phyloP scores from a whole-genome alignment of 2,113 vertebrate species.

The Malurus elegans region DNA sequence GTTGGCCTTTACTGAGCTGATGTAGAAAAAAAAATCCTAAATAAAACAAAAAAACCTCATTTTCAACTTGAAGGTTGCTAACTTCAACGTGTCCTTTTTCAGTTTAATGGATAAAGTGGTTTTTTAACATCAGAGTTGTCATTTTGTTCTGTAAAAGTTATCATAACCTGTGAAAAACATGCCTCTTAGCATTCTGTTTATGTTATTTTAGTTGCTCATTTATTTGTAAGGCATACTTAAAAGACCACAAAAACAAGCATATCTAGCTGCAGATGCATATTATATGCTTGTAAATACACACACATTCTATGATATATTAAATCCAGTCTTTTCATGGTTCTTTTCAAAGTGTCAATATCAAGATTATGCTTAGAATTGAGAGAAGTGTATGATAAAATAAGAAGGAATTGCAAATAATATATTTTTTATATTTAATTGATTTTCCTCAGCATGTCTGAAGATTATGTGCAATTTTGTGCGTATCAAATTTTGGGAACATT shows the following conservation, averaged over 20 bases:
- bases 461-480: background rate
- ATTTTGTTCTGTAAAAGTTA: background rate
- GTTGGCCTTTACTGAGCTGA: background rate
- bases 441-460: background rate
- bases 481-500: background rate
- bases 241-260: background rate
- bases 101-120: background rate
- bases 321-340: background rate
- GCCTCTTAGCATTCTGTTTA: background rate
- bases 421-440: background rate
- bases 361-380: background rate
- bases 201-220: background rate
- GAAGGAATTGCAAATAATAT: background rate
- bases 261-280: background rate
- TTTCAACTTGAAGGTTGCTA: background rate
- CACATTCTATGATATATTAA: background rate
- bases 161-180: background rate
- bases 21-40: background rate
- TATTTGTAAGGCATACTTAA: background rate
- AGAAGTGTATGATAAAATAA: background rate
- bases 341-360: background rate
- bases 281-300: background rate
- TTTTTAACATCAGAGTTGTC: background rate
- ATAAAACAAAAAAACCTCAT: background rate
- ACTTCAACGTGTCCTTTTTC: background rate